Evolutionary conservation across 2,888 invertebrate species (phyloP).

Genomic region (Proisotoma minuta): DNA sequence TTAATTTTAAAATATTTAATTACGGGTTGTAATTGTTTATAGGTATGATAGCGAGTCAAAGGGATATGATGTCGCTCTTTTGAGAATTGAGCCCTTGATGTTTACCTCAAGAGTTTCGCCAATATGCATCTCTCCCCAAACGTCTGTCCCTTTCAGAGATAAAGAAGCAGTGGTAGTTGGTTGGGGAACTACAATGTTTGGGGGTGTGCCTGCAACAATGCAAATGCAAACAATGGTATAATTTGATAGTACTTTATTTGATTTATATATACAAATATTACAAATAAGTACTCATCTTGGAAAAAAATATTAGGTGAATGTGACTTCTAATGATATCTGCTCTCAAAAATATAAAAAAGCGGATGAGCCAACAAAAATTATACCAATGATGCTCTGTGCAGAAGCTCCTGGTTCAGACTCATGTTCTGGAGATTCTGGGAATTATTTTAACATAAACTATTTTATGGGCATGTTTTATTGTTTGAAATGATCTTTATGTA

Average conservation of each 20-base stretch:
- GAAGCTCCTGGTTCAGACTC: constrained; percentile 22
- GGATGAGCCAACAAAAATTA: constrained; percentile 14
- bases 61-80: constrained; percentile 24
- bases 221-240: constrained; percentile 34
- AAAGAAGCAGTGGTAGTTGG: constrained; percentile 27
- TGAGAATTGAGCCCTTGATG: constrained; percentile 19
- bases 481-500: too few relatives aligned
- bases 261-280: not conserved
- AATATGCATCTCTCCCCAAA: constrained; percentile 28
- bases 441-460: not conserved
- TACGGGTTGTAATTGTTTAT: not conserved
- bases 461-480: constrained; percentile 4
- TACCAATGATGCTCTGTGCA: constrained; percentile 31
- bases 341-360: not conserved
- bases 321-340: constrained; percentile 24
- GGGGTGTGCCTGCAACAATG: constrained; percentile 27
- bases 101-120: constrained; percentile 21
- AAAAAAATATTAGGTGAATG: constrained; percentile 15
- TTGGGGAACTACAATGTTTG: constrained; percentile 31
- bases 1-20: constrained; percentile 6
- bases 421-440: constrained; percentile 11
- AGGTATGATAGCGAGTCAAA: constrained; percentile 11
- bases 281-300: not conserved
- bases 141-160: constrained; percentile 17
- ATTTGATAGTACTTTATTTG: not conserved